Conservation (phyloP, 2,888 invertebrate genomes). For the Polyploca ridens region DNA sequence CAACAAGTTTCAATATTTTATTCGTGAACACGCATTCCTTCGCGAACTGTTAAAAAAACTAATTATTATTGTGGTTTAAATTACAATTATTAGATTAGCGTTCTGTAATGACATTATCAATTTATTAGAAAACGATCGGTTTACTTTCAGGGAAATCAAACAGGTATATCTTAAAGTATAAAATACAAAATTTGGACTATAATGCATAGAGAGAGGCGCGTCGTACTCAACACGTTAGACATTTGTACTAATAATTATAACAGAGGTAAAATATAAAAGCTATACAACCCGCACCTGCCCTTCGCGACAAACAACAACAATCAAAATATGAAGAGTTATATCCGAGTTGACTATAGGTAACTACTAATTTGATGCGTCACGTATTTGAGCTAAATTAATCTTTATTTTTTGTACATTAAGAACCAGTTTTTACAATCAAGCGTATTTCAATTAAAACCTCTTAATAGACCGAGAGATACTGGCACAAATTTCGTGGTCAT, state of each 20-base stretch:
- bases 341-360: slow-evolving; percentile 56
- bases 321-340: slow-evolving; percentile 61
- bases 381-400: slow-evolving; percentile 45
- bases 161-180: slow-evolving; percentile 33
- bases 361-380: slow-evolving; percentile 49
- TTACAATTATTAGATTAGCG: slow-evolving; percentile 62
- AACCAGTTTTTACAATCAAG: not conserved
- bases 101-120: slow-evolving; percentile 65
- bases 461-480: too few species aligned
- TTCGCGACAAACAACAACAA: slow-evolving; percentile 68
- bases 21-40: slow-evolving; percentile 55
- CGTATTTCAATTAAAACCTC: not conserved
- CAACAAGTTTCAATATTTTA: slow-evolving; percentile 63
- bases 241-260: slow-evolving; percentile 66
- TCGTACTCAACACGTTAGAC: slow-evolving; percentile 53
- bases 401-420: slow-evolving; percentile 15
- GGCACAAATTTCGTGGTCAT: too few species aligned
- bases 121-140: slow-evolving; percentile 52
- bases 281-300: slow-evolving; percentile 63
- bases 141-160: slow-evolving; percentile 47
- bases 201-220: slow-evolving; percentile 44
- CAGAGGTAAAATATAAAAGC: slow-evolving; percentile 77
- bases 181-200: slow-evolving; percentile 44
- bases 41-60: slow-evolving; percentile 56
- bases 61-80: slow-evolving; percentile 38